phyloP scores from a whole-genome alignment of 2,888 invertebrate species.

The Agrochola macilenta region DNA sequence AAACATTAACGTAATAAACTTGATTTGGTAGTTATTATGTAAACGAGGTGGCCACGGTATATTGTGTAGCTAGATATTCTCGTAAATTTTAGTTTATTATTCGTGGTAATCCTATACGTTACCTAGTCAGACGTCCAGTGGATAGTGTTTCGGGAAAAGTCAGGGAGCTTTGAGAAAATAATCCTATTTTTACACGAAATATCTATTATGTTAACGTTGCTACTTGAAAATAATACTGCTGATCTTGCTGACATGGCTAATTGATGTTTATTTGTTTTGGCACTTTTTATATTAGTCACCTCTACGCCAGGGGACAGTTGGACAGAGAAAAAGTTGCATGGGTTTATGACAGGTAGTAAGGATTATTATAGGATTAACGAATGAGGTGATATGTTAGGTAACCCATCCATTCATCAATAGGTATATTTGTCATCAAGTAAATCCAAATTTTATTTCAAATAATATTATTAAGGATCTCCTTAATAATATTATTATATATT shows the following conservation, averaged over 20 bases:
- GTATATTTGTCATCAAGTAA: neutral
- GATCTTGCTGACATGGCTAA: conserved; percentile 26
- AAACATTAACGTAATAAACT: conserved; percentile 61
- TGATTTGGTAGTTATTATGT: conserved; percentile 72
- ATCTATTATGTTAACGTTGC: conserved; percentile 9
- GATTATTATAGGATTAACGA: neutral
- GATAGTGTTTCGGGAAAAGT: conserved; percentile 71
- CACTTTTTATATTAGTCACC: neutral
- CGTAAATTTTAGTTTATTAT: conserved; percentile 82
- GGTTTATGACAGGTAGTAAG: neutral
- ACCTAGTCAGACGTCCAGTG: conserved; percentile 74
- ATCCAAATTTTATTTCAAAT: neutral
- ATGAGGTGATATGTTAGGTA: neutral
- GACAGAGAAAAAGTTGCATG: neutral
- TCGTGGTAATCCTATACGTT: conserved; percentile 85
- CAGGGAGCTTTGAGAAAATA: conserved; percentile 70
- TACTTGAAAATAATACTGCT: conserved; percentile 49
- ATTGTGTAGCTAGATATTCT: conserved; percentile 66
- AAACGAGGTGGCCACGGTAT: conserved; percentile 71
- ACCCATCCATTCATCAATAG: neutral
- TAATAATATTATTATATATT: neutral
- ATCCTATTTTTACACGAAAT: conserved; percentile 47
- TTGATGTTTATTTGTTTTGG: conserved; percentile 20
- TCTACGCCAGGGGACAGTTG: neutral
- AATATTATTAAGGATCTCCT: neutral